Evolutionary conservation across 2,888 invertebrate species (phyloP), one percentile per base, ranked within the genome.

Genomic region (Dermolepida albohirtum): DNA sequence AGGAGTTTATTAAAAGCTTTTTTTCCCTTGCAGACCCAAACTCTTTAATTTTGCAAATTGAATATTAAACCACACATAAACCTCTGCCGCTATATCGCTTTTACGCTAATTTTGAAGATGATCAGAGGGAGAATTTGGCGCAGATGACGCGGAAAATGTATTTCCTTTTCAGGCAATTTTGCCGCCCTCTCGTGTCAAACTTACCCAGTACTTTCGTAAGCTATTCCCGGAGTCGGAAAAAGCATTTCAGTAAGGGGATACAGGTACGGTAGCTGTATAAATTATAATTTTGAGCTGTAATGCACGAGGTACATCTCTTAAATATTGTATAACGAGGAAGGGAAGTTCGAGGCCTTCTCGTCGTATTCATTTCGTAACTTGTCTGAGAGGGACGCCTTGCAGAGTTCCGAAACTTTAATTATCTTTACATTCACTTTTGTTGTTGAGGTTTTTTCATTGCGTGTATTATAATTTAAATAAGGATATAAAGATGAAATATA

Each of bases 321-420:
- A 55, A 55, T 55, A 55, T 41, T 55, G 22, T 22, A 55, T 41
- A 55, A 41, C 55, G 41, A 55, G 41, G 34, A 41, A 41, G 40
- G 39, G 41, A 39, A 55, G 39, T 55, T 55, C 40, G 8, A n/a
- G 43, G 16, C 17, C 41, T 41, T 41, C 54, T 40, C 55, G 40
- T 55, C 41, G 27, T 40, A 55, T 27, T n/a, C 10, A 34, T 55
- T 55, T 17, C n/a, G n/a, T 11, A 55, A 41, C 41, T 55, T 55
- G 1, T 41, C 43, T 8, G 55, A 55, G 41, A 41, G 54, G 39
- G 14, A 54, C 54, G 54, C 39, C 54, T 54, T 54, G 14, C 54
- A 54, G 39, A 54, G 41, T 55, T 55, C 4, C 17, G 7, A 55
- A 55, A 55, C 55, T 55, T 55, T 55, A 55, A 55, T 55, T 55